Evolutionary conservation across 1,140 invertebrate genomes (phyloP).

Genomic region (Chrysoperla carnea): DNA sequence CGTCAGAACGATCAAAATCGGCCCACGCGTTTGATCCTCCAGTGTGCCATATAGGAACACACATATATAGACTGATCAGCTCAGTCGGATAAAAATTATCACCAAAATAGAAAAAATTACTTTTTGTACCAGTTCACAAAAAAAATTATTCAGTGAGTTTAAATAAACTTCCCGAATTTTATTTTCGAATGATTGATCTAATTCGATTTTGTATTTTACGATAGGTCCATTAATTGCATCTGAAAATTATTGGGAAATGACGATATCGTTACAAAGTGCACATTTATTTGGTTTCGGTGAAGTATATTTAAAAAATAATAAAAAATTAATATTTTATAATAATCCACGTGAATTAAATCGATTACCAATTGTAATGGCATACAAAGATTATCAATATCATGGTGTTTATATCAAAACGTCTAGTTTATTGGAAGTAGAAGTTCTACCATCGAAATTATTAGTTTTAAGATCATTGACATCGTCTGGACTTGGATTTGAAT

Average conservation of each 20-base stretch:
- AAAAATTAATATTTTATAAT: constrained; percentile 14
- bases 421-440: constrained; percentile 17
- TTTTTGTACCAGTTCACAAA: no score
- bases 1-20: no score
- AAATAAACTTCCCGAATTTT: no score
- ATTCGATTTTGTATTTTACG: constrained; percentile 21
- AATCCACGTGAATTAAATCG: constrained; percentile 11
- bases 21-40: no score
- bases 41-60: no score
- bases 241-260: constrained; percentile 25
- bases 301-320: constrained; percentile 6
- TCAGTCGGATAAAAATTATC: no score
- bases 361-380: constrained; percentile 17
- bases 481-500: constrained; percentile 6
- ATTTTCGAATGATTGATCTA: constrained; percentile 13
- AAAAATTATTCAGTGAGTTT: no score
- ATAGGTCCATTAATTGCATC: constrained; percentile 22
- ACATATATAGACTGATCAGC: no score
- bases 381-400: constrained; percentile 16
- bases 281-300: constrained; percentile 17
- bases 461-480: constrained; percentile 13
- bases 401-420: constrained; percentile 14
- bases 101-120: no score
- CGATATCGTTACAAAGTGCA: constrained; percentile 15
- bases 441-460: constrained; percentile 17